Evolutionary conservation across 2,888 invertebrate genomes (phyloP).

Genomic region (Saturnia pavonia): DNA sequence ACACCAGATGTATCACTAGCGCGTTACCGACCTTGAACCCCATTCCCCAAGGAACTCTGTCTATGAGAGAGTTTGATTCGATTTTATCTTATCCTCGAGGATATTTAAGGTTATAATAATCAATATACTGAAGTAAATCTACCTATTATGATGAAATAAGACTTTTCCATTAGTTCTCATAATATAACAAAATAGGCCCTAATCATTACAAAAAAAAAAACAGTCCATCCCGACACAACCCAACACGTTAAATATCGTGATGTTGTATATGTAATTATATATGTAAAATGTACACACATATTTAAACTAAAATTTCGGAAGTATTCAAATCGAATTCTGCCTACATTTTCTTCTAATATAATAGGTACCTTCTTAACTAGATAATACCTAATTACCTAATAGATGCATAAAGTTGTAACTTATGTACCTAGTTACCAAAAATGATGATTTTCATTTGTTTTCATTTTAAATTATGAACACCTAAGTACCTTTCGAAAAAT

Average conservation of each 20-base stretch:
- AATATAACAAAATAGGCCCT: not conserved
- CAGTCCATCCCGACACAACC: not conserved
- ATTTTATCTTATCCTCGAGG: not conserved
- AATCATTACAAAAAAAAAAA: not conserved
- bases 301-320: too few relatives aligned
- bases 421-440: not conserved
- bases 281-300: too few relatives aligned
- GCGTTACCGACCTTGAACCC: too few relatives aligned
- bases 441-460: not conserved
- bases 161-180: not conserved
- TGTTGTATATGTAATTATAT: too few relatives aligned
- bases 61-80: not conserved
- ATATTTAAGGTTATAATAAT: not conserved
- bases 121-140: not conserved
- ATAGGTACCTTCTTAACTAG: not conserved
- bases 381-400: not conserved
- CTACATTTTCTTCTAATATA: not conserved
- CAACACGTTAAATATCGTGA: too few relatives aligned
- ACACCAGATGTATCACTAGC: too few relatives aligned
- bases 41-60: too few relatives aligned
- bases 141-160: not conserved
- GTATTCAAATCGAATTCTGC: too few relatives aligned
- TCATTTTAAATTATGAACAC: not conserved
- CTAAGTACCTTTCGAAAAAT: too few relatives aligned
- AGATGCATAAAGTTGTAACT: not conserved